These are phyloP conservation scores for Drosophila virilis DNA, from an alignment of 1,140 invertebrate species.

Conservation along the genomic window DNA sequence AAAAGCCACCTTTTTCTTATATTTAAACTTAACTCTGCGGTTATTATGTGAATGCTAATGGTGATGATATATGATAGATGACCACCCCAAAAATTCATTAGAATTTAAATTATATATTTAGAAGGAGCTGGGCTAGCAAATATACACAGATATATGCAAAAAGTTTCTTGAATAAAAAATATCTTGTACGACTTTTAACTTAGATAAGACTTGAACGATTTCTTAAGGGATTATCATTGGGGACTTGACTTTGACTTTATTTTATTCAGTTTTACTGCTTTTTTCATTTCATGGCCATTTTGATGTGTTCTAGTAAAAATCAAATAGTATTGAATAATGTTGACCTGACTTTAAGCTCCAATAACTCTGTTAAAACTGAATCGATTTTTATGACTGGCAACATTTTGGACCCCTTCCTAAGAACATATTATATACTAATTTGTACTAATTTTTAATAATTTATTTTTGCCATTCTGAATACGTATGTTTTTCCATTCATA, in stretches of 20 bases:
- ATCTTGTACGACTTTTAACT: neutral
- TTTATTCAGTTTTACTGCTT: no score
- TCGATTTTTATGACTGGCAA: no score
- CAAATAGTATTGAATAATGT: no score
- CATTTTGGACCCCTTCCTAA: no score
- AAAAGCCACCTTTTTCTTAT: constrained; percentile 14
- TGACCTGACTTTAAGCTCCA: no score
- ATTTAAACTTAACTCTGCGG: constrained; percentile 31
- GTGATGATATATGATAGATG: constrained; percentile 6
- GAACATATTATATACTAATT: no score
- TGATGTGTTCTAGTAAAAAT: no score
- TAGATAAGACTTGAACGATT: no score
- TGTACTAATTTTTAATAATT: no score
- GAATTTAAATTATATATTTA: neutral
- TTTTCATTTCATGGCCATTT: no score
- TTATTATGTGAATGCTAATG: constrained; percentile 17
- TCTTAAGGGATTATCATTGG: neutral
- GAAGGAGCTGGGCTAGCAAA: neutral
- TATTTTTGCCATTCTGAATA: no score
- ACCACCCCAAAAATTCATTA: neutral
- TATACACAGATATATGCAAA: neutral
- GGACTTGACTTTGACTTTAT: neutral
- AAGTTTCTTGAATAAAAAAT: neutral
- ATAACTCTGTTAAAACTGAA: no score
- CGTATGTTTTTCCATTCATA: neutral